Conservation (phyloP, 1,140 invertebrate species). For the Ephestia elutella region DNA sequence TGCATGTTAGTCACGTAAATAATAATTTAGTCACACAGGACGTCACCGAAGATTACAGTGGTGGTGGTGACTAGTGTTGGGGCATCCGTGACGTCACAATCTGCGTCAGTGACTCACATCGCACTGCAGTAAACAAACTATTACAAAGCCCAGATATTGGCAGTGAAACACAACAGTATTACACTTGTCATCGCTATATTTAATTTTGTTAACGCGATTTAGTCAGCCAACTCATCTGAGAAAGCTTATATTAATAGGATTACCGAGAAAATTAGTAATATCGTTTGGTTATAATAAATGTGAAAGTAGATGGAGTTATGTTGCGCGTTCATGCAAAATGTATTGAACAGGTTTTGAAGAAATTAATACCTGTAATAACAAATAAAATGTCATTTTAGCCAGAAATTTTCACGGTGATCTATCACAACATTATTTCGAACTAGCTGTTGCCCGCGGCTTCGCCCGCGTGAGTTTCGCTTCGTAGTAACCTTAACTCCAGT, state of each 20-base stretch:
- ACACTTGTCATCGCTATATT: not conserved
- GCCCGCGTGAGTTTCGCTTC: too few relatives aligned
- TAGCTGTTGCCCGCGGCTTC: too few relatives aligned
- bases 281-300: not conserved
- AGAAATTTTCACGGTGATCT: too few relatives aligned
- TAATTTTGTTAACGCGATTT: not conserved
- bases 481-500: too few relatives aligned
- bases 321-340: too few relatives aligned
- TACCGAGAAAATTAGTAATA: not conserved
- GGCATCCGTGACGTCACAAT: not conserved
- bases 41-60: not conserved
- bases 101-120: not conserved
- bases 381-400: too few relatives aligned
- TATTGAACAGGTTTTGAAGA: too few relatives aligned
- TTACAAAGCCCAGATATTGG: not conserved
- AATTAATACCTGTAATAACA: too few relatives aligned
- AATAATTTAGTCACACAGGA: not conserved
- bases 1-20: not conserved
- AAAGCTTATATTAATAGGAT: not conserved
- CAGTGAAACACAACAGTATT: not conserved
- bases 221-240: not conserved
- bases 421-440: too few relatives aligned
- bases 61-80: not conserved
- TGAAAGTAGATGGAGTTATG: not conserved
- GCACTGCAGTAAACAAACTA: not conserved